phyloP scores from a whole-genome alignment of 2,888 invertebrate species.

The Apoda limacodes region DNA sequence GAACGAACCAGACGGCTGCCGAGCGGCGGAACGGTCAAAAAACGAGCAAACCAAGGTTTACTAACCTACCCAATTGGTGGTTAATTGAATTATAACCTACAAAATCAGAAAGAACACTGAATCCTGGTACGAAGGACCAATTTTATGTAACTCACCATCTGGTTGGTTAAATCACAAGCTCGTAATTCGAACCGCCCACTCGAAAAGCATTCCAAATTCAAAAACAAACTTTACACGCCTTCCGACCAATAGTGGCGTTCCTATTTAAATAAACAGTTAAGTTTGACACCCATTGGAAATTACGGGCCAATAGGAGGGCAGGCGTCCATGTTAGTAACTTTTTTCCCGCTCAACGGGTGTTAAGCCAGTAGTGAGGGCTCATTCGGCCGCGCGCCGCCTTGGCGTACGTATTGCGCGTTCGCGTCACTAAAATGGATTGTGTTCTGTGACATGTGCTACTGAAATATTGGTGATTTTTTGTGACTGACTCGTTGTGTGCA shows the following conservation, averaged over 20 bases:
- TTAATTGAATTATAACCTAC: slow-evolving; percentile 59
- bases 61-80: slow-evolving; percentile 45
- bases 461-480: slow-evolving; percentile 52
- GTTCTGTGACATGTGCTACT: slow-evolving; percentile 62
- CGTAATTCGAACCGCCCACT: slow-evolving; percentile 50
- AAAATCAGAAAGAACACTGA: slow-evolving; percentile 41
- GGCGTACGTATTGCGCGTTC: slow-evolving; percentile 62
- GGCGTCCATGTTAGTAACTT: slow-evolving; percentile 56
- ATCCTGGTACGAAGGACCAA: slow-evolving; percentile 31
- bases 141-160: slow-evolving; percentile 42
- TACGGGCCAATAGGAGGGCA: slow-evolving; percentile 38
- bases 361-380: slow-evolving; percentile 34
- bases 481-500: slow-evolving; percentile 46
- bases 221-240: slow-evolving; percentile 44
- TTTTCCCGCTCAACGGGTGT: slow-evolving; percentile 41
- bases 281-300: slow-evolving; percentile 38
- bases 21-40: slow-evolving; percentile 31
- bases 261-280: slow-evolving; percentile 43
- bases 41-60: slow-evolving; percentile 37
- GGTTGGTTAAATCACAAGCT: slow-evolving; percentile 54
- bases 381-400: slow-evolving; percentile 65
- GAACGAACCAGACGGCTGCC: slow-evolving; percentile 25
- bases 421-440: slow-evolving; percentile 60
- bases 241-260: slow-evolving; percentile 37
- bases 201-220: slow-evolving; percentile 53